A percentile compares a stretch with the other conserved stretches of the same genome.
Evolutionary conservation across 2,888 invertebrate genomes (phyloP).

Genomic region (Thereva nobilitata): DNA sequence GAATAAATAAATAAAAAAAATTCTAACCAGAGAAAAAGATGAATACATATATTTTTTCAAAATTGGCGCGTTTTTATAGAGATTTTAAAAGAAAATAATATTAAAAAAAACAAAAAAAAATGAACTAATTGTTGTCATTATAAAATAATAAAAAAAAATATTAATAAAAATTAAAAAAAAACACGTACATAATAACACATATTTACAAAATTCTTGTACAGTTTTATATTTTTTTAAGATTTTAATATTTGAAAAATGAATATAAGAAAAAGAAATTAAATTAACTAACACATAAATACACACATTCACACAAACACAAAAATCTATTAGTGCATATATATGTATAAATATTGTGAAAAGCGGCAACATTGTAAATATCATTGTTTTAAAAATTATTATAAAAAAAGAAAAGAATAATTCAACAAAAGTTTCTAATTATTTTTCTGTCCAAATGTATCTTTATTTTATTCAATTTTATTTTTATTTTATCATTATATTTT

Average conservation of each 20-base stretch:
- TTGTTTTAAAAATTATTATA: constrained; percentile 19
- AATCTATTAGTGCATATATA: no score
- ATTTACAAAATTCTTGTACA: constrained; percentile 33
- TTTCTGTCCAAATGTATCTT: no score
- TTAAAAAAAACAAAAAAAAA: no score
- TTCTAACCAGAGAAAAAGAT: neutral
- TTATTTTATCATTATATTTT: no score
- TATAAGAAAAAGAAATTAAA: neutral
- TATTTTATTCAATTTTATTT: no score
- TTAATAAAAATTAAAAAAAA: constrained; percentile 5
- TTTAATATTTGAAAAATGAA: constrained; percentile 16
- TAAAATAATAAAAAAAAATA: constrained; percentile 25
- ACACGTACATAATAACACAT: constrained; percentile 18
- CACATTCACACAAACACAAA: neutral
- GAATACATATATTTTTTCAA: constrained; percentile 16
- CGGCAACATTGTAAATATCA: constrained; percentile 14
- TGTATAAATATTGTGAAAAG: no score
- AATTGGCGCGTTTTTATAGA: constrained; percentile 11
- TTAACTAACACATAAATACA: constrained; percentile 4
- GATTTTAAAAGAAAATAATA: no score
- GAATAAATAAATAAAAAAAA: no score
- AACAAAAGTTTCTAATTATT: no score
- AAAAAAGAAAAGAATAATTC: neutral
- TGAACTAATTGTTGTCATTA: neutral
- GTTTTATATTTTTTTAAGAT: constrained; percentile 34